These are phyloP conservation scores for Alectoris magna DNA, from an alignment of 2,797 vertebrate genomes.

Conservation along the genomic window DNA sequence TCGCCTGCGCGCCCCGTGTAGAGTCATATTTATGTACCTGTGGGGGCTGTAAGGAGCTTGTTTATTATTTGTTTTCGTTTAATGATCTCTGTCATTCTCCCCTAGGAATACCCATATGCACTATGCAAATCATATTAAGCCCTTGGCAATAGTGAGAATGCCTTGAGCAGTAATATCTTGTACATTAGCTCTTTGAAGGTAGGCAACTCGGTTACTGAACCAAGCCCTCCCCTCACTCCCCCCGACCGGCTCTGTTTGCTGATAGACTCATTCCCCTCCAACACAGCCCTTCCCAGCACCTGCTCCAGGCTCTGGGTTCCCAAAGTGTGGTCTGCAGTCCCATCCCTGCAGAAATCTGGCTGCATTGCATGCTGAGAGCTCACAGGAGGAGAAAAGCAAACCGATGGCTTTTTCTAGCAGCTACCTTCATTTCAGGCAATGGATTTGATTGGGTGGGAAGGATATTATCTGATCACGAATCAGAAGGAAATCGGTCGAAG, in stretches of 20 bases:
- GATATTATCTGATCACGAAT: neutral
- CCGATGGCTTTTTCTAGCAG: neutral
- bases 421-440: rapidly evolving
- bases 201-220: neutral
- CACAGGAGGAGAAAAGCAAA: neutral
- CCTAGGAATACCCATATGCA: constrained; percentile 21
- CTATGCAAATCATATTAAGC: constrained; percentile 62
- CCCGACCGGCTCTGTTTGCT: neutral
- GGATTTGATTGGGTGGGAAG: neutral
- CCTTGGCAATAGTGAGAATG: constrained; percentile 44
- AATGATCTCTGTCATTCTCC: constrained; percentile 56
- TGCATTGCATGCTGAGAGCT: rapidly evolving
- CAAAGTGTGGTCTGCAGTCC: neutral
- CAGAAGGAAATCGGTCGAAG: neutral
- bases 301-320: neutral
- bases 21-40: constrained; percentile 27
- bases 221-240: neutral
- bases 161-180: constrained; percentile 28
- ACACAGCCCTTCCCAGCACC: neutral
- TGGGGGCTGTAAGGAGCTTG: constrained; percentile 55
- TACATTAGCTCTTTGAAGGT: constrained; percentile 1
- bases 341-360: rapidly evolving
- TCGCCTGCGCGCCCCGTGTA: neutral
- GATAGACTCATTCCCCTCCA: neutral
- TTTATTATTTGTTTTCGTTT: constrained; percentile 69